phyloP scores from a whole-genome alignment of 2,888 invertebrate species.

The Ichneumon xanthorius region DNA sequence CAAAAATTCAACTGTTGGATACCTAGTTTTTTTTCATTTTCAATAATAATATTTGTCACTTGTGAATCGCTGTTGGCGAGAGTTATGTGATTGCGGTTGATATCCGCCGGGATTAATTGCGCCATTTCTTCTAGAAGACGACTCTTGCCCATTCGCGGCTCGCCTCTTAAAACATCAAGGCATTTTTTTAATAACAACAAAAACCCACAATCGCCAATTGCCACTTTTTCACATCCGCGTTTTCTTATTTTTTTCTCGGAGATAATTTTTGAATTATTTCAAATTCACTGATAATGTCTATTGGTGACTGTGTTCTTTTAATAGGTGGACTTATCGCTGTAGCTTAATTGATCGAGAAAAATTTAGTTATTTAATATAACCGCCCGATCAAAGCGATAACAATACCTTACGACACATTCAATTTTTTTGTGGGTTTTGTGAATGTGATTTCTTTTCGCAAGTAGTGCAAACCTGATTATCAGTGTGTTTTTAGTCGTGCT shows the following conservation, averaged over 20 bases:
- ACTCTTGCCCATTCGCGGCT: slow-evolving; percentile 87
- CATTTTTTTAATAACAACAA: neutral
- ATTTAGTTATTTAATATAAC: neutral
- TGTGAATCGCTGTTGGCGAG: slow-evolving; percentile 81
- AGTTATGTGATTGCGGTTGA: slow-evolving; percentile 82
- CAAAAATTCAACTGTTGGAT: neutral
- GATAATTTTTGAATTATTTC: too few relatives aligned
- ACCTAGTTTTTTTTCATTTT: slow-evolving; percentile 2
- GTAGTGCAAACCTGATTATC: slow-evolving; percentile 74
- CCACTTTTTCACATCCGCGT: too few relatives aligned
- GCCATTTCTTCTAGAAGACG: slow-evolving; percentile 87
- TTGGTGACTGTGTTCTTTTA: too few relatives aligned
- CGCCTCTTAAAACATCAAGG: slow-evolving; percentile 85
- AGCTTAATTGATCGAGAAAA: neutral
- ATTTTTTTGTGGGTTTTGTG: neutral
- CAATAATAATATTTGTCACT: slow-evolving; percentile 73
- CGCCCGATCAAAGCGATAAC: neutral
- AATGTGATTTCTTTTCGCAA: neutral
- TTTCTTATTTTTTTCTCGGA: too few relatives aligned
- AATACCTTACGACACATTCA: neutral
- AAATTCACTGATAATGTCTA: too few relatives aligned
- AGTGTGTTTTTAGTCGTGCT: slow-evolving; percentile 72
- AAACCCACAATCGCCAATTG: neutral
- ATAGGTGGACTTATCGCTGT: neutral
- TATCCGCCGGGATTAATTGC: slow-evolving; percentile 83